A percentile compares a stretch with the other conserved stretches of the same genome.
Conservation (phyloP, 2,113 vertebrate genomes). For the Phylloscopus whistleri region DNA sequence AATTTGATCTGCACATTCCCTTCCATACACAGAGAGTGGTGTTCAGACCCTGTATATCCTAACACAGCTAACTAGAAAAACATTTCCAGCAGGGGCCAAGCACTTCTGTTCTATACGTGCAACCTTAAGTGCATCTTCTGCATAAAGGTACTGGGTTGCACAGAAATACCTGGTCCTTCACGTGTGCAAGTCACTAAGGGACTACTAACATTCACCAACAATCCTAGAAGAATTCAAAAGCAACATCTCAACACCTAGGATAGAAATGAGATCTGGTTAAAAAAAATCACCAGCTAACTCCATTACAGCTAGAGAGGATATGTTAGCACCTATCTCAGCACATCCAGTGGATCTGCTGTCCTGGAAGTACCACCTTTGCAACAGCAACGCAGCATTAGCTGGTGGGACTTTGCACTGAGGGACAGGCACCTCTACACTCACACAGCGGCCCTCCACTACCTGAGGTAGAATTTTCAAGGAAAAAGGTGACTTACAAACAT, state of each 20-base stretch:
- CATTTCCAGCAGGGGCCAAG: not conserved
- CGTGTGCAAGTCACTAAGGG: fast-evolving
- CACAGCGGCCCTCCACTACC: fast-evolving
- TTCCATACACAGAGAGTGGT: slow-evolving; percentile 5
- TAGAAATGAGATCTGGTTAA: not conserved
- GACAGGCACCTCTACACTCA: not conserved
- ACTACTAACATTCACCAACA: not conserved
- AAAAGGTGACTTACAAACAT: not conserved
- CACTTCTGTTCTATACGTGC: not conserved
- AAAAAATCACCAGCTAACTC: not conserved
- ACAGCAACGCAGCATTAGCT: not conserved
- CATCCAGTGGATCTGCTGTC: not conserved
- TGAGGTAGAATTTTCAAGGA: not conserved
- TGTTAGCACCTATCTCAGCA: not conserved
- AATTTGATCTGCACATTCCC: slow-evolving; percentile 26
- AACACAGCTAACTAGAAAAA: not conserved
- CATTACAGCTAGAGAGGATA: not conserved
- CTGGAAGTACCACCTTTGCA: not conserved
- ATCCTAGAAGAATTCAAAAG: not conserved
- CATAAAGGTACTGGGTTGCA: not conserved
- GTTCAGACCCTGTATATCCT: not conserved
- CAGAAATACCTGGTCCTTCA: not conserved
- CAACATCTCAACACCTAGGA: not conserved
- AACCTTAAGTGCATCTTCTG: not conserved
- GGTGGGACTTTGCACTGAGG: not conserved